Conservation (phyloP, 2,888 invertebrate genomes). For the Drosophila putrida region DNA sequence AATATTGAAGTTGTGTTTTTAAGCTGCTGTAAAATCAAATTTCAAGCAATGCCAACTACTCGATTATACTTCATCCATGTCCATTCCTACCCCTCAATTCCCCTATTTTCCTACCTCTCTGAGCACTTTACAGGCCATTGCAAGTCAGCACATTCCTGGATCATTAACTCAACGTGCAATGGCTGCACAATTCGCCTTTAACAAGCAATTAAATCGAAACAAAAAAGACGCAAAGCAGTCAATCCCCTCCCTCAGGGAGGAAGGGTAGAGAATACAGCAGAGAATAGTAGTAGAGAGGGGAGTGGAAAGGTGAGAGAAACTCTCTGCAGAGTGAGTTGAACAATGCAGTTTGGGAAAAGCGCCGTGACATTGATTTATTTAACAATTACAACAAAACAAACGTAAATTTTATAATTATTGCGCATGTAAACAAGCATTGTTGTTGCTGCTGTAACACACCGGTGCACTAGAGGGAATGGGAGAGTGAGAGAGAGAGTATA, state of each 20-base stretch:
- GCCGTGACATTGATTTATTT: slow-evolving; percentile 79
- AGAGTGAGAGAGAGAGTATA: not conserved
- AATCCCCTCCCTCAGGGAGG: slow-evolving; percentile 26
- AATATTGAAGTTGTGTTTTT: slow-evolving; percentile 15
- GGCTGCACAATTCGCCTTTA: slow-evolving; percentile 78
- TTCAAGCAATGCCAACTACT: slow-evolving; percentile 24
- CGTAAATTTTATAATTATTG: slow-evolving; percentile 82
- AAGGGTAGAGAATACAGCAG: slow-evolving; percentile 5
- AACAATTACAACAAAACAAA: slow-evolving; percentile 76
- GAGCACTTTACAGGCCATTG: slow-evolving; percentile 48
- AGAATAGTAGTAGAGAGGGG: not conserved
- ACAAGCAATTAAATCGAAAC: slow-evolving; percentile 82
- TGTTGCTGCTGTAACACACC: slow-evolving; percentile 19
- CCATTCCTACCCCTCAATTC: not conserved
- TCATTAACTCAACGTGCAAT: slow-evolving; percentile 74
- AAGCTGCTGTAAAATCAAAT: slow-evolving; percentile 45
- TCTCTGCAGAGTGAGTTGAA: slow-evolving; percentile 19
- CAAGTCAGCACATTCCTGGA: slow-evolving; percentile 79
- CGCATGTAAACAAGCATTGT: slow-evolving; percentile 73
- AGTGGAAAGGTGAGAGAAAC: not conserved
- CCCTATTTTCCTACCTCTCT: not conserved
- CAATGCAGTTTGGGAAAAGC: slow-evolving; percentile 59
- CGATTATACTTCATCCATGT: slow-evolving; percentile 13
- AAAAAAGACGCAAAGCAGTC: slow-evolving; percentile 54
- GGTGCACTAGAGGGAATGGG: not conserved